Evolutionary conservation across 2,797 vertebrate genomes (phyloP).

Genomic region (Melanotaenia maccullochi): DNA sequence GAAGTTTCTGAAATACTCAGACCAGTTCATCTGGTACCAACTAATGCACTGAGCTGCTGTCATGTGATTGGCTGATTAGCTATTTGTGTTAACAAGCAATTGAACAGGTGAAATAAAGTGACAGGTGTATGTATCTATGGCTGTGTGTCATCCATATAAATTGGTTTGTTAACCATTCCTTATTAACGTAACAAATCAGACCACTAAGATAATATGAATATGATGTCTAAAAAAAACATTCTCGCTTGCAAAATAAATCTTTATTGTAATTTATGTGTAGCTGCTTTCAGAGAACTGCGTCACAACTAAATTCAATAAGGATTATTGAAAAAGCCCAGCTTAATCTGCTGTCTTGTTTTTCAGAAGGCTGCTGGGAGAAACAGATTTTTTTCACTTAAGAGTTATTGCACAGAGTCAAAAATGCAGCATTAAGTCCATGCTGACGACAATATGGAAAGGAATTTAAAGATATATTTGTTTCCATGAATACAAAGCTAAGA

Average conservation of each 20-base stretch:
- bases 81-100: too few species aligned
- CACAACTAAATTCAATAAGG: not conserved
- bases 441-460: not conserved
- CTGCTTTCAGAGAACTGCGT: not conserved
- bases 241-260: not conserved
- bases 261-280: not conserved
- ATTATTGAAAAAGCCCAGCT: not conserved
- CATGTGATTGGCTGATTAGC: too few species aligned
- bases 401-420: not conserved
- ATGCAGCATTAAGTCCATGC: not conserved
- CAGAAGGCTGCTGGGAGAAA: not conserved
- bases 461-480: slow-evolving; percentile 6
- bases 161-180: too few species aligned
- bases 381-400: not conserved
- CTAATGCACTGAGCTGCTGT: too few species aligned
- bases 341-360: not conserved
- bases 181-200: not conserved
- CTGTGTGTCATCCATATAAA: too few species aligned
- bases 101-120: too few species aligned
- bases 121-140: too few species aligned
- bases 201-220: not conserved
- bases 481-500: not conserved
- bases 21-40: too few species aligned
- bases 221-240: not conserved
- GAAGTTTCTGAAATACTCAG: too few species aligned